phyloP scores from a whole-genome alignment of 2,113 vertebrate species.

The Callipepla squamata region DNA sequence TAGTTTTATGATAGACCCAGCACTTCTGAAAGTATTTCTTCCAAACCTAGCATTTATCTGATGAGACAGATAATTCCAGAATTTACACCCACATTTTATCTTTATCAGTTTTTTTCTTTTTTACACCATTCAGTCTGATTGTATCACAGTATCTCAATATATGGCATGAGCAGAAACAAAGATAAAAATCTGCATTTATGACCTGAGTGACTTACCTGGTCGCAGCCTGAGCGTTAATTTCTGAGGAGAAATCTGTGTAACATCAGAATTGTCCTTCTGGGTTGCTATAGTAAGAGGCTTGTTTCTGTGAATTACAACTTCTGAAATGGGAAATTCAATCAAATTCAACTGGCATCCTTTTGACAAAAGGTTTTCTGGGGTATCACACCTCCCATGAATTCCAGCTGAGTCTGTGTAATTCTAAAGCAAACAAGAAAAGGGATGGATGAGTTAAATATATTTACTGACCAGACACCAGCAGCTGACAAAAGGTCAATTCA shows the following conservation, averaged over 20 bases:
- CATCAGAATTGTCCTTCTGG: slow-evolving; percentile 73
- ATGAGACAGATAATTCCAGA: not conserved
- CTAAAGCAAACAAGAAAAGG: slow-evolving; percentile 71
- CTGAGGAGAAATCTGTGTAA: slow-evolving; percentile 92
- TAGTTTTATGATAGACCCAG: not conserved
- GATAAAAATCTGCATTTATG: not conserved
- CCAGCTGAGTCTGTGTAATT: slow-evolving; percentile 89
- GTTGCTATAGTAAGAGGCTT: slow-evolving; percentile 77
- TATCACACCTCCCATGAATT: slow-evolving; percentile 87
- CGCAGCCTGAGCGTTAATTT: slow-evolving; percentile 87
- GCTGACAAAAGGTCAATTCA: not conserved
- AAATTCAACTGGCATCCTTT: slow-evolving; percentile 83
- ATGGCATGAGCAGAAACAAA: not conserved
- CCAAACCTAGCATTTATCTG: not conserved
- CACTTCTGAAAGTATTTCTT: not conserved
- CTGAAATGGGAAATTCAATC: slow-evolving; percentile 87
- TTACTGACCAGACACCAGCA: not conserved
- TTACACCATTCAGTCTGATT: not conserved
- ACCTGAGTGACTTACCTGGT: slow-evolving; percentile 80
- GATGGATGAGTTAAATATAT: slow-evolving; percentile 22
- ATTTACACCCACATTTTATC: not conserved
- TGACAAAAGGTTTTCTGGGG: slow-evolving; percentile 78
- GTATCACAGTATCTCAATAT: not conserved
- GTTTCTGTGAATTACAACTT: slow-evolving; percentile 80
- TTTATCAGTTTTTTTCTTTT: not conserved